Evolutionary conservation across 2,113 vertebrate genomes (phyloP), one percentile per base, ranked within the genome.

Genomic region (Ornithorhynchus anatinus): DNA sequence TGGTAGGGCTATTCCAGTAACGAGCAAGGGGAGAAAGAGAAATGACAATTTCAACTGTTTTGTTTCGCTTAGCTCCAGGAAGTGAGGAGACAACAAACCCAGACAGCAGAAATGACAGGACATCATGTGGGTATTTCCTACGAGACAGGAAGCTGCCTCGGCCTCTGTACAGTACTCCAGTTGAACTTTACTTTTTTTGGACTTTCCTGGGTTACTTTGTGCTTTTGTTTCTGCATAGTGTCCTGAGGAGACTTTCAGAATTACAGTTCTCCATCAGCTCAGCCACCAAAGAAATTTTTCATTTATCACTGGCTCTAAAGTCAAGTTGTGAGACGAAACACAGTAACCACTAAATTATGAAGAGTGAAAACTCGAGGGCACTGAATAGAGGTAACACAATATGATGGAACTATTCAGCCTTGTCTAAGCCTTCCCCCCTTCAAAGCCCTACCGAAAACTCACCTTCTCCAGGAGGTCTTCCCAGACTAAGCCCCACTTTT

Each of bases 51-150:
- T 79, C 77, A 71, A 59, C 80, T 79, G 56, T 4, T 48, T 53
- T 10, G 51, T 45, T 75, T 81, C 60, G 54, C 22, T 88, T 84
- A 59, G 53, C 60, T 84, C 31, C 84, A 84, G 89, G 88, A 91
- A 91, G 77, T 10, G 5, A 70, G 79, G 83, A 91, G 81, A 87
- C 86, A 87, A n/a, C 57, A 35, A 3, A 2, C 62, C 80, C 68
- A 72, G 89, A 73, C 79, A 50, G 75, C 58, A 75, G 61, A 71
- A 84, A 79, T 12, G 37, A 29, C 75, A 74, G 66, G 78, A 72
- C 39, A 36, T 1, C 5, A 51, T 64, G 80, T 6, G 20, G 57
- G 39, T 2, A 15, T 31, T 88, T 90, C 89, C 88, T 83, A 4
- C 0, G 33, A 71, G 84, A 66, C 69, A 12, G 87, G 84, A 92